Percentiles rank a stretch among this genome's conserved stretches.
phyloP scores from a whole-genome alignment of 2,113 vertebrate species.

The Hassar affinis region DNA sequence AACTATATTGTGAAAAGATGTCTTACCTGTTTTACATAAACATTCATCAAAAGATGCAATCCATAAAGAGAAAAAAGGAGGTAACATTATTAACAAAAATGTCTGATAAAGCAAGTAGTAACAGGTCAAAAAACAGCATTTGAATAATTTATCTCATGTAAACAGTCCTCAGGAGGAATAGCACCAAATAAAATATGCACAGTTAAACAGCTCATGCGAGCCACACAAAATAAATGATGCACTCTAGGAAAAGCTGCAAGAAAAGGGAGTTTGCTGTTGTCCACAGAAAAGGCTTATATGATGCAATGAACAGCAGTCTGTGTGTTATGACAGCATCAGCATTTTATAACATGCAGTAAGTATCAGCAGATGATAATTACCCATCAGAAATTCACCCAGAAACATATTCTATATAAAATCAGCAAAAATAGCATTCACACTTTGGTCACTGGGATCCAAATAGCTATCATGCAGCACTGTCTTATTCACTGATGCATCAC shows the following conservation, averaged over 20 bases:
- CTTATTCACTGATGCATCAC: conserved; percentile 6
- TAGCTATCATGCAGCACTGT: conserved; percentile 8
- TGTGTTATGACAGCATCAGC: conserved; percentile 42
- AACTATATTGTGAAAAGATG: neutral
- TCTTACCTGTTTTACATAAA: conserved; percentile 46
- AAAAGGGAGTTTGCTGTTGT: conserved; percentile 35
- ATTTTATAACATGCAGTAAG: conserved; percentile 46
- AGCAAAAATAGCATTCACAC: neutral
- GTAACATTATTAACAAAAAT: conserved; percentile 46
- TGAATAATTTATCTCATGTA: conserved; percentile 14
- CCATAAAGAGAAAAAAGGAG: conserved; percentile 24
- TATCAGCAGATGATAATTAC: conserved; percentile 27
- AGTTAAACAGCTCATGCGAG: conserved; percentile 29
- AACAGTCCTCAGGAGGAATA: conserved; percentile 2
- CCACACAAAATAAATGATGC: conserved; percentile 17
- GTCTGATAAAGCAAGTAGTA: neutral
- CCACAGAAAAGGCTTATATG: conserved; percentile 19
- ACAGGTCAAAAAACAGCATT: neutral
- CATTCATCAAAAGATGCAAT: conserved; percentile 10
- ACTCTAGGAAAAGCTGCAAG: conserved; percentile 39
- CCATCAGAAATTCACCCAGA: conserved; percentile 17
- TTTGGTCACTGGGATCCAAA: neutral
- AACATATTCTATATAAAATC: conserved; percentile 13
- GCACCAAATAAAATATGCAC: conserved; percentile 19
- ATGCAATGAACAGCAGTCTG: conserved; percentile 37